Percentiles rank a stretch among this genome's conserved stretches.
These are phyloP conservation scores for Cyprinella venusta DNA, from an alignment of 2,797 vertebrate species.

Conservation along the genomic window DNA sequence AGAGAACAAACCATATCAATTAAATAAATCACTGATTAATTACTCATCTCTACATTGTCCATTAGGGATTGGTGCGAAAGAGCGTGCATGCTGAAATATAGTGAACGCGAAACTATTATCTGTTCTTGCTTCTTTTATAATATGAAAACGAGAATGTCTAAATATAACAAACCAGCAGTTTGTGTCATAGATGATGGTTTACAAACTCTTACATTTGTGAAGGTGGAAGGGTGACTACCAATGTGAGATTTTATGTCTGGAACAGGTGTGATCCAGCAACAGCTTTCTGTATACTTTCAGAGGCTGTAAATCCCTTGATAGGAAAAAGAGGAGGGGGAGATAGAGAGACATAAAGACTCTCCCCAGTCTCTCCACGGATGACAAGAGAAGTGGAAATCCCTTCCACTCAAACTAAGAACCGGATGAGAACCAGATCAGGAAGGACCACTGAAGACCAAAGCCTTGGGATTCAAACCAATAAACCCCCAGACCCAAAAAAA, in stretches of 20 bases:
- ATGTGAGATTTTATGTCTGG: conserved; percentile 44
- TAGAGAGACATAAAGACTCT: conserved; percentile 24
- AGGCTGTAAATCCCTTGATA: conserved; percentile 41
- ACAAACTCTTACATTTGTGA: conserved; percentile 29
- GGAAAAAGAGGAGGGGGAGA: neutral
- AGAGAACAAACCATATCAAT: conserved; percentile 46
- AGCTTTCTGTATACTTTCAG: conserved; percentile 44
- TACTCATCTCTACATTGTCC: conserved; percentile 6
- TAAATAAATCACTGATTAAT: conserved; percentile 54
- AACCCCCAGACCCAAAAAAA: conserved; percentile 50
- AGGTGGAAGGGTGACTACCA: conserved; percentile 20
- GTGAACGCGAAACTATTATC: conserved; percentile 1
- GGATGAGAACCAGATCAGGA: conserved; percentile 74
- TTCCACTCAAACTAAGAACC: conserved; percentile 49
- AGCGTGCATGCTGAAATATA: neutral
- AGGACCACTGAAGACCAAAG: conserved; percentile 68
- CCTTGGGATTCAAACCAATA: conserved; percentile 70
- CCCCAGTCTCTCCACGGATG: conserved; percentile 18
- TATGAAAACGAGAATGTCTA: conserved; percentile 5
- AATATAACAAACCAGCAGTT: conserved; percentile 18
- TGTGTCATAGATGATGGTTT: conserved; percentile 20
- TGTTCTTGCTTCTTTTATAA: neutral
- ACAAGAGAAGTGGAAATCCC: conserved; percentile 44
- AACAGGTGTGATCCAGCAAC: conserved; percentile 51
- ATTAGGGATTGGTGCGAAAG: conserved; percentile 28